Base-by-base conservation (phyloP, 2,797 vertebrate species). In the Megaceryle alcyon region DNA sequence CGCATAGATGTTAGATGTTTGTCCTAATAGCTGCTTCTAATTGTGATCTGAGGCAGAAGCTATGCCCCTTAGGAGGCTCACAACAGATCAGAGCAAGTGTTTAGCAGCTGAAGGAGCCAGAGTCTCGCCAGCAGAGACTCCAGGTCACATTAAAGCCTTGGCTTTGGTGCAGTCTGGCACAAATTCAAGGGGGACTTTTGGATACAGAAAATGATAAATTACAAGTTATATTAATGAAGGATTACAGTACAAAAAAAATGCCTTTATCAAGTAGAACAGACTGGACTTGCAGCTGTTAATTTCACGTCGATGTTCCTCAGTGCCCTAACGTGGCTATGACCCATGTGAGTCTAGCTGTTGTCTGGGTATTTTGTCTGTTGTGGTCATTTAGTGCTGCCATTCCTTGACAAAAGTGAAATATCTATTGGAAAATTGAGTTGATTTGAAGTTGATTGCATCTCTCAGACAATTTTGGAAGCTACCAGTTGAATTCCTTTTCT, bases 21-120 rank as follows among this genome's bases (percentile, higher is more conserved):
- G 53, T 56, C 63, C 79, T 72, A 79, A 66, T 86, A 65, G 39
- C 20, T 59, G 54, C 65, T 88, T 65, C 53, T 82, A 64, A 66
- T 69, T 72, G 76, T 43, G 71, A 65, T 81, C 81, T 77, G 46
- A 75, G 64, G 84, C 31, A 68, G 68, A 35, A 54, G 68, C 65
- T 88, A 75, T 94, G 59, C 57, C 79, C 68, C 88, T 87, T 25
- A 77, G 75, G 49, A 91, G 66, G 49, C 37, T 92, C 46, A n/a
- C n/a, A 39, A 4, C 54, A 90, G 65, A 93, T 94, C 71, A 95
- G 60, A 94, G 86, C 63, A 85, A 59, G 66, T 72, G 76, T 80
- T 90, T 94, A 85, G 65, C 73, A 81, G 57, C 39, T 66, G 77
- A 31, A 65, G 86, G 82, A 93, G 37, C 43, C 35, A 28, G 57